These are phyloP conservation scores for Cephus sareptanus DNA, from an alignment of 2,888 invertebrate genomes.

Conservation along the genomic window DNA sequence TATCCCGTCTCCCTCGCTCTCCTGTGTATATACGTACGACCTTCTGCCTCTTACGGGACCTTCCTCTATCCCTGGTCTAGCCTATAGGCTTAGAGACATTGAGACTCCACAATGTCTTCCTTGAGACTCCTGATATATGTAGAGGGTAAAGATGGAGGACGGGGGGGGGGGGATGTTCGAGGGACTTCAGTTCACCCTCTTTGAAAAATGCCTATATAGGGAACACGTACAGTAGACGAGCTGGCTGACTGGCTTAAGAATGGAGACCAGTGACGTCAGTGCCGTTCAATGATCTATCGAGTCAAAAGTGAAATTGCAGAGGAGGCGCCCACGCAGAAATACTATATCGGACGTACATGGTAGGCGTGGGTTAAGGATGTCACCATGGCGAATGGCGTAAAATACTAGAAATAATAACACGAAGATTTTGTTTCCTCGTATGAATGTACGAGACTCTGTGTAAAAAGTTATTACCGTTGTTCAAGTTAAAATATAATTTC, in stretches of 20 bases:
- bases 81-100: neutral
- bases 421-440: neutral
- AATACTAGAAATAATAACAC: neutral
- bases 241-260: neutral
- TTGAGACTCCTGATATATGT: neutral
- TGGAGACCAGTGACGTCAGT: neutral
- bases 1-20: neutral
- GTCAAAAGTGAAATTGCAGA: neutral
- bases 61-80: neutral
- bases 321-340: neutral
- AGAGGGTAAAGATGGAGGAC: neutral
- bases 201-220: neutral
- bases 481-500: neutral
- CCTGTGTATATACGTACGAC: neutral
- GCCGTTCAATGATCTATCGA: neutral
- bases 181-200: neutral
- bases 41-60: neutral
- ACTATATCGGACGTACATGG: neutral
- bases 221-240: neutral
- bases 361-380: neutral
- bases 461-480: neutral
- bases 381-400: neutral
- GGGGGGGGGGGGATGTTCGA: neutral
- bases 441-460: neutral
- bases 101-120: neutral